Conservation (phyloP, 1,140 invertebrate species). For the Drosophila saltans region DNA sequence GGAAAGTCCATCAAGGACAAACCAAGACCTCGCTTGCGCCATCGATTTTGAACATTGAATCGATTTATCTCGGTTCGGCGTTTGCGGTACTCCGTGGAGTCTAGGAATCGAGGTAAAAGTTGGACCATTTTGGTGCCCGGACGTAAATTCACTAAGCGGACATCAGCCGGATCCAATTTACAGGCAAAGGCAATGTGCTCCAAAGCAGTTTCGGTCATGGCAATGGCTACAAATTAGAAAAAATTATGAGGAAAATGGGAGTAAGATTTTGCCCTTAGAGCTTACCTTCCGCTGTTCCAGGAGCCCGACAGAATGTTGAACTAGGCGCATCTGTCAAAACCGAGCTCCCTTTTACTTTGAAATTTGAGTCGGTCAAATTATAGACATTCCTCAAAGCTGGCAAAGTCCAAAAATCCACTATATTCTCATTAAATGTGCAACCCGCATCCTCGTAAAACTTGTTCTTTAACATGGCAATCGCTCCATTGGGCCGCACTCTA, state of each 20-base stretch:
- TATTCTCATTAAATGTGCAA: constrained; percentile 85
- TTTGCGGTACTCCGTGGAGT: constrained; percentile 84
- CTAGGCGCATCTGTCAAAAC: constrained; percentile 86
- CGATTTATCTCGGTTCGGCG: constrained; percentile 84
- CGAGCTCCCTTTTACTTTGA: constrained; percentile 84
- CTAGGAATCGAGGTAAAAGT: constrained; percentile 58
- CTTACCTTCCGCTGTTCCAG: constrained; percentile 86
- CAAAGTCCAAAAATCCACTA: constrained; percentile 73
- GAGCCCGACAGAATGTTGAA: constrained; percentile 86
- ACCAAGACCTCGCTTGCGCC: constrained; percentile 87
- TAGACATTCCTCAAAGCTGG: constrained; percentile 86
- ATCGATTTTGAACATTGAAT: constrained; percentile 87
- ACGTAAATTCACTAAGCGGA: constrained; percentile 86
- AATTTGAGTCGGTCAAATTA: constrained; percentile 84
- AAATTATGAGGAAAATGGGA: background rate
- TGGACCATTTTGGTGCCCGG: constrained; percentile 82
- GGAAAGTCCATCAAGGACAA: constrained; percentile 85
- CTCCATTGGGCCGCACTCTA: constrained; percentile 86
- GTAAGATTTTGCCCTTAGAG: too few species aligned
- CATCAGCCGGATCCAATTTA: constrained; percentile 87
- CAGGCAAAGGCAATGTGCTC: constrained; percentile 89
- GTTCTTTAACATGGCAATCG: constrained; percentile 87
- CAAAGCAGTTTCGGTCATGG: constrained; percentile 90
- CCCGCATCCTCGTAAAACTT: constrained; percentile 88
- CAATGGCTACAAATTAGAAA: constrained; percentile 84